Evolutionary conservation across 2,797 vertebrate genomes (phyloP).

Genomic region (Distichodus sexfasciatus): DNA sequence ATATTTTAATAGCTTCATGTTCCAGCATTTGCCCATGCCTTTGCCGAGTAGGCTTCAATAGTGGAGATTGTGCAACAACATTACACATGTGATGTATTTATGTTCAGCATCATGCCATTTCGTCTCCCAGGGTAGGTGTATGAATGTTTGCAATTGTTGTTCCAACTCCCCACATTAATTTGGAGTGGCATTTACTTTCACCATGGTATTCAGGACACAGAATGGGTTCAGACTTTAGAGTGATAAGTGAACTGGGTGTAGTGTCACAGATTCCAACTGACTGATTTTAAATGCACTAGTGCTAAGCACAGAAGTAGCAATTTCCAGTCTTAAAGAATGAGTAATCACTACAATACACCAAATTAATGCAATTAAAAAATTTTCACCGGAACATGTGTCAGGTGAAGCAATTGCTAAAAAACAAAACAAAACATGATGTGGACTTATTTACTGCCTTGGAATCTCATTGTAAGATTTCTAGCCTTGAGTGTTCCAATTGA

Average conservation of each 20-base stretch:
- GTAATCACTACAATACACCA: background rate
- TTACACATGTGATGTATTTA: background rate
- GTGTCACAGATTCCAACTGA: too few relatives aligned
- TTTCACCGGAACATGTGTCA: too few relatives aligned
- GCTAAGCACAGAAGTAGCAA: too few relatives aligned
- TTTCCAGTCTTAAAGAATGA: background rate
- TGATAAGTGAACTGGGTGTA: slow-evolving; percentile 9
- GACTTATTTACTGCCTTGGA: too few relatives aligned
- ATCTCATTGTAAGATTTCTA: background rate
- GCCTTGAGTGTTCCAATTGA: background rate
- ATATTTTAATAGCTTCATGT: too few relatives aligned
- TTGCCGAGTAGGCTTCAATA: too few relatives aligned
- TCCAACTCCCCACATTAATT: slow-evolving; percentile 44
- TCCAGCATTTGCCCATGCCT: too few relatives aligned
- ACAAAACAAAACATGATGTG: too few relatives aligned
- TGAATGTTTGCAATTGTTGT: slow-evolving; percentile 45
- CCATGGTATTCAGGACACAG: slow-evolving; percentile 61
- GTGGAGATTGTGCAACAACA: too few relatives aligned
- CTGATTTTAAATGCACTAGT: too few relatives aligned
- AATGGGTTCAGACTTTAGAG: slow-evolving; percentile 47
- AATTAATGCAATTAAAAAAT: too few relatives aligned
- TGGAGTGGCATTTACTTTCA: slow-evolving; percentile 57
- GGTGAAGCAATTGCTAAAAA: background rate
- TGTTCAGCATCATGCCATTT: background rate
- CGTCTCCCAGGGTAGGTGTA: slow-evolving; percentile 22